phyloP scores from a whole-genome alignment of 1,140 invertebrate genomes.

The Propsilocerus akamusi region DNA sequence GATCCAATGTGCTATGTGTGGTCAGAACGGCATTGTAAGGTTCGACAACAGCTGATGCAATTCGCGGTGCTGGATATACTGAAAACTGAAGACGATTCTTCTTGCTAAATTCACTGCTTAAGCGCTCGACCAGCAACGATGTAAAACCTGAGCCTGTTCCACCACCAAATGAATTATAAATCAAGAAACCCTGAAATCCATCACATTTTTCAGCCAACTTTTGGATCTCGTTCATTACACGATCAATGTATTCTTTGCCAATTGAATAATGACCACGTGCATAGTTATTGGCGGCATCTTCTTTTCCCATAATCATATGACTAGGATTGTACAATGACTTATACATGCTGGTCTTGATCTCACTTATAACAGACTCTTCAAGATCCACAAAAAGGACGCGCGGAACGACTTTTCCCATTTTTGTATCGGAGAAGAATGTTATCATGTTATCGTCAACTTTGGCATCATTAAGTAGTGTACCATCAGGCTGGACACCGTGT shows the following conservation, averaged over 20 bases:
- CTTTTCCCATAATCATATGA: constrained; percentile 54
- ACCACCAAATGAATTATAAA: constrained; percentile 67
- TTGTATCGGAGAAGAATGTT: constrained; percentile 45
- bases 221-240: constrained; percentile 46
- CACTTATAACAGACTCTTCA: constrained; percentile 33
- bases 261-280: constrained; percentile 58
- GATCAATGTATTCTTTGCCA: constrained; percentile 56
- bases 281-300: constrained; percentile 69
- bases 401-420: constrained; percentile 35
- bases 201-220: constrained; percentile 66
- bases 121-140: constrained; percentile 42
- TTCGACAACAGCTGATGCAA: constrained; percentile 68
- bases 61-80: constrained; percentile 55
- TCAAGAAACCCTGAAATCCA: constrained; percentile 59
- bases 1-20: constrained; percentile 54
- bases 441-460: constrained; percentile 21
- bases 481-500: constrained; percentile 52
- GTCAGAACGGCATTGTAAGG: constrained; percentile 71
- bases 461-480: constrained; percentile 15
- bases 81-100: constrained; percentile 51
- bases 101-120: constrained; percentile 40
- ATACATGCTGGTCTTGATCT: constrained; percentile 40
- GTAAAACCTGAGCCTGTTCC: constrained; percentile 60
- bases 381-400: constrained; percentile 28
- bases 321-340: constrained; percentile 46